Percentiles rank a stretch among this genome's conserved stretches.
phyloP scores from a whole-genome alignment of 2,797 vertebrate species.

The Sciurus vulgaris region DNA sequence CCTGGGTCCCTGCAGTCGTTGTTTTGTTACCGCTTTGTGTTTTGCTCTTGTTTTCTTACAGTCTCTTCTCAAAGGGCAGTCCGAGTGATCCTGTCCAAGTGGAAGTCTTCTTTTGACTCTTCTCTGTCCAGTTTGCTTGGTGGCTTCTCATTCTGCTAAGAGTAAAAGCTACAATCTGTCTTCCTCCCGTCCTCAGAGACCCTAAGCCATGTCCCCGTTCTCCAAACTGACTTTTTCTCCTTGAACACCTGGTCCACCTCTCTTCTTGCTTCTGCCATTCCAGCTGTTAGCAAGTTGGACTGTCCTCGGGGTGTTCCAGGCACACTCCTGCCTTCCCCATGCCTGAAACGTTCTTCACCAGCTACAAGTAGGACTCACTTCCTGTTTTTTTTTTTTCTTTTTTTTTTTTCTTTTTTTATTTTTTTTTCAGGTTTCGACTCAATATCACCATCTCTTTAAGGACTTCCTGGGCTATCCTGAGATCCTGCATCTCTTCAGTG shows the following conservation, averaged over 20 bases:
- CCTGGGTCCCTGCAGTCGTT: not conserved
- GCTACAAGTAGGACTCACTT: not conserved
- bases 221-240: not conserved
- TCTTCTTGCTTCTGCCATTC: not conserved
- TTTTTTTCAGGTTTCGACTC: not conserved
- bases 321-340: not conserved
- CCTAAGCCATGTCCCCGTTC: not conserved
- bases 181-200: not conserved
- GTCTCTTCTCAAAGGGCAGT: not conserved
- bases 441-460: not conserved
- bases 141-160: not conserved
- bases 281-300: not conserved
- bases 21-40: not conserved
- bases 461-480: not conserved
- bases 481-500: not conserved
- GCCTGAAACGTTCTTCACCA: not conserved
- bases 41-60: not conserved
- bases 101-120: not conserved
- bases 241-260: not conserved
- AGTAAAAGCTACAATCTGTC: not conserved
- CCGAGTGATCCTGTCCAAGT: not conserved
- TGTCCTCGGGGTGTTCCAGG: too few relatives aligned
- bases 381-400: too few relatives aligned
- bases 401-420: not conserved
- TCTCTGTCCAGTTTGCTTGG: not conserved